Percentiles rank a stretch among this genome's conserved stretches.
phyloP scores from a whole-genome alignment of 1,140 invertebrate species.

The Heliconius nattereri region DNA sequence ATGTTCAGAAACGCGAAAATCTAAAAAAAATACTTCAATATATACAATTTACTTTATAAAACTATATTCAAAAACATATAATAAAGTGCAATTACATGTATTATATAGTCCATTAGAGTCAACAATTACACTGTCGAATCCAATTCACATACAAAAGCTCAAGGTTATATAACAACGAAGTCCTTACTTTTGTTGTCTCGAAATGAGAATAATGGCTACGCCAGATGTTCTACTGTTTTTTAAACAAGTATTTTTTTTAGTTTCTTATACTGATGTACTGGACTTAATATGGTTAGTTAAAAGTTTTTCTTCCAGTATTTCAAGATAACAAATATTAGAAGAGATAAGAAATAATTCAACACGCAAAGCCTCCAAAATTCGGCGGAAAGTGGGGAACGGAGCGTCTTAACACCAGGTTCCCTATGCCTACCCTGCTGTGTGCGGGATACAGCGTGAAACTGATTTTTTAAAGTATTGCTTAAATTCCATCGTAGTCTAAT shows the following conservation, averaged over 20 bases:
- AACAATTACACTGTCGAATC: not conserved
- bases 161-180: not conserved
- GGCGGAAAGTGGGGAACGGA: no score
- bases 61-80: not conserved
- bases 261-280: not conserved
- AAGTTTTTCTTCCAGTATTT: not conserved
- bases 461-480: no score
- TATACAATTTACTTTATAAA: no score
- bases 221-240: not conserved
- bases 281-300: not conserved
- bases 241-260: not conserved
- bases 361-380: no score
- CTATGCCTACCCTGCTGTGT: no score
- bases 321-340: no score
- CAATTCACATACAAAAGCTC: conserved; percentile 9
- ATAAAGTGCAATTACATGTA: not conserved
- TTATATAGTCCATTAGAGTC: conserved; percentile 6
- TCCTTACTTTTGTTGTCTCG: conserved; percentile 4
- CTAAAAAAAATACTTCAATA: no score
- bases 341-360: no score
- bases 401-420: no score
- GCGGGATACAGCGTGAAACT: no score
- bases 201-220: not conserved
- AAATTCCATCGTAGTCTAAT: no score
- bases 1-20: no score